Evolutionary conservation across 2,888 invertebrate genomes (phyloP), one percentile per base, ranked within the genome.

Genomic region (Acrobasis consociella): DNA sequence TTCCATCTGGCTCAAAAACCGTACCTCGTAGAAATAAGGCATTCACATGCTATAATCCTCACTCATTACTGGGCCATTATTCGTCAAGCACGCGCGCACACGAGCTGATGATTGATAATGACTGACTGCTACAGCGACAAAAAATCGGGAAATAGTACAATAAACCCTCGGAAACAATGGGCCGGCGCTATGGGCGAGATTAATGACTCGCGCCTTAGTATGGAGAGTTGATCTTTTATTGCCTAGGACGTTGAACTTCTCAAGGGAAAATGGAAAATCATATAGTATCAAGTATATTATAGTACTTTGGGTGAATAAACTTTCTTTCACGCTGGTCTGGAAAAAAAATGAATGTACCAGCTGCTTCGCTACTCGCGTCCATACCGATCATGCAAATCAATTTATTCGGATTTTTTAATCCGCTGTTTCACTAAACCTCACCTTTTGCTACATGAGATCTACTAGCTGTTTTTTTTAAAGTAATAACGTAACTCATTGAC

Each of bases 41-140:
- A 13, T n/a, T 13, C 46, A 5, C 13, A n/a, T 46, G 46, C 46
- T 46, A 13, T 13, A 46, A 11, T n/a, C 13, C 46, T 46, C 11
- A 10, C 52, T 51, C 10, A 17, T 51, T 51, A 37, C 52, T 52
- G n/a, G 13, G 37, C 51, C 15, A 51, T 60, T 67, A 76, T 74
- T 74, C 71, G 72, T 74, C 75, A 74, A 62, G 69, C 62, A 68
- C 69, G 66, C 67, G 68, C 64, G 67, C 67, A 58, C 63, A 58
- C 65, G 63, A 56, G 63, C 51, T n/a, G 61, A 55, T 61, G 71
- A 77, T 75, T 76, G 73, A 77, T 76, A 76, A 77, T 75, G 74
- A 78, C 72, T 65, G 70, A 78, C 70, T 62, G 64, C 52, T 62
- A 64, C 61, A 55, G 63, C 65, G 65, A 68, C 69, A 68, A 61